Base-by-base conservation (phyloP, 2,888 invertebrate genomes). In the Sesia bembeciformis region DNA sequence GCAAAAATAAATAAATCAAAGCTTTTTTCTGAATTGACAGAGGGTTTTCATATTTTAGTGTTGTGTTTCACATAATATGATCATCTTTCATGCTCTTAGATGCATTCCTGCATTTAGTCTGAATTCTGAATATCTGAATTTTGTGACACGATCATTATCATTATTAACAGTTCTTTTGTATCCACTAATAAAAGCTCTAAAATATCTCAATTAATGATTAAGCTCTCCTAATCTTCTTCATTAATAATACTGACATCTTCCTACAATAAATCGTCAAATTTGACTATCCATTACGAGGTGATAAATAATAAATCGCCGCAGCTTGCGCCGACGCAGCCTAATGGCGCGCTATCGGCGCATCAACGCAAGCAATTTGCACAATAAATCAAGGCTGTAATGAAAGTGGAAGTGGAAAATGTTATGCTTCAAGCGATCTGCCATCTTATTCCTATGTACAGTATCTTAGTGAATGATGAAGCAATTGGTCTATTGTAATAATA, bases 351-450 rank as follows among this genome's bases (percentile, higher is more conserved):
- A 46, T 46, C 53, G 53, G 49, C 53, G 46, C 53, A 53, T 53
- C 53, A 40, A 40, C 49, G 46, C 53, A 43, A 40, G 53, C 46
- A 53, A 53, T 53, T 53, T 49, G 43, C 53, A 41, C 54, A 40
- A 54, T 54, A 54, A 50, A 54, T 54, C 50, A 39, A 39, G 23
- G 40, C 49, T 39, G 50, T 7, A 54, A 54, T 54, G 54, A 54
- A 54, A 54, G 50, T 54, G 54, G 40, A 54, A 54, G 54, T 54
- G 54, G 39, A 39, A 41, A 54, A 50, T 39, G 4, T 41, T 6
- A 39, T 41, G 54, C 39, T 39, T 54, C 5, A 50, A 39, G 50
- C 50, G 46, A 46, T 46, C 42, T 42, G 7, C 42, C 3, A 42
- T 42, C 42, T 23, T 23, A 23, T 23, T 23, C 23, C 23, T 23